Conservation (phyloP, 2,113 vertebrate species). For the Cyanoderma ruficeps region DNA sequence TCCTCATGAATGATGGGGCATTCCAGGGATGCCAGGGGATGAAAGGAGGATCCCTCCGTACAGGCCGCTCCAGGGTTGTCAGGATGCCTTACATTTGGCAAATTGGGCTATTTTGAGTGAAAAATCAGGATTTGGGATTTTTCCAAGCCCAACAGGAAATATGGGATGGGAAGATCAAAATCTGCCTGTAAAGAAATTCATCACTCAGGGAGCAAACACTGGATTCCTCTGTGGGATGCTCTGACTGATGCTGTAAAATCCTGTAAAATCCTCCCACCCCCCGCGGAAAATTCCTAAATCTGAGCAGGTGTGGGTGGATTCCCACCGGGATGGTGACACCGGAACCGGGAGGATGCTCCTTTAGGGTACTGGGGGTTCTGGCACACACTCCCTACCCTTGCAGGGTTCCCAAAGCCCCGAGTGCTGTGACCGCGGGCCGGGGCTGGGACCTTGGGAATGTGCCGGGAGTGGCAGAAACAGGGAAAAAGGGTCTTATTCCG, state of each 20-base stretch:
- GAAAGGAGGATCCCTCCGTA: rapidly evolving
- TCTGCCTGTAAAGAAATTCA: background rate
- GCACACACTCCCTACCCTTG: rapidly evolving
- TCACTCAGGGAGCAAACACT: rapidly evolving
- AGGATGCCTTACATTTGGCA: background rate
- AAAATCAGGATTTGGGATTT: background rate
- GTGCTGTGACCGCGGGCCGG: rapidly evolving
- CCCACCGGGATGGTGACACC: rapidly evolving
- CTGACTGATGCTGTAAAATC: rapidly evolving
- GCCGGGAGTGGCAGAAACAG: rapidly evolving
- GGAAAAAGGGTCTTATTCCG: background rate
- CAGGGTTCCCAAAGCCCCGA: background rate
- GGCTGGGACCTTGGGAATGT: background rate
- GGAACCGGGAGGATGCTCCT: rapidly evolving
- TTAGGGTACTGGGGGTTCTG: background rate
- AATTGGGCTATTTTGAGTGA: background rate
- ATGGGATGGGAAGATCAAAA: background rate
- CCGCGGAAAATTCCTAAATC: background rate
- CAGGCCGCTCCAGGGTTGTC: rapidly evolving
- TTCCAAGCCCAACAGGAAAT: background rate
- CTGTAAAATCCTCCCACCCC: no score
- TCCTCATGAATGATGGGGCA: rapidly evolving
- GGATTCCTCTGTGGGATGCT: rapidly evolving
- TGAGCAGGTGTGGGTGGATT: background rate
- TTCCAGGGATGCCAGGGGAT: background rate